Evolutionary conservation across 92 coral and sea anemone genomes (phyloP).

Genomic region (Blastomussa wellsi): DNA sequence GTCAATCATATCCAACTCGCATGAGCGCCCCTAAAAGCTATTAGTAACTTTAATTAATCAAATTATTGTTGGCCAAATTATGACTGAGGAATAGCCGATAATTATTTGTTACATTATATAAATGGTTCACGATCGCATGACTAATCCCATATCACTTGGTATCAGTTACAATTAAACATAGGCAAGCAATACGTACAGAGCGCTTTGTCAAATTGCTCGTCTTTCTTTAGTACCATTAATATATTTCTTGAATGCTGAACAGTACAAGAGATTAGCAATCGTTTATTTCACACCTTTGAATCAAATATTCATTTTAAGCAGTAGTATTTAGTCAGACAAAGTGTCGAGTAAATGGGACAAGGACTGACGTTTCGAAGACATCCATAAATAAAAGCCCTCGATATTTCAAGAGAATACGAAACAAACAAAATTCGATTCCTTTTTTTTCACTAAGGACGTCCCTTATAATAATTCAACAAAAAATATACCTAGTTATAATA

Average conservation of each 20-base stretch:
- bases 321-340: background rate
- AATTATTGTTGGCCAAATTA: background rate
- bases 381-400: background rate
- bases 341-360: background rate
- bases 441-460: background rate
- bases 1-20: background rate
- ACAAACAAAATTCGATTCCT: background rate
- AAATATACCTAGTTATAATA: too few relatives aligned
- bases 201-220: background rate
- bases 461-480: background rate
- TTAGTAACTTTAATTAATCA: background rate
- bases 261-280: background rate
- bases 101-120: background rate
- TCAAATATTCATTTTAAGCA: background rate
- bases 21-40: conserved; percentile 2
- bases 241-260: background rate
- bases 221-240: background rate
- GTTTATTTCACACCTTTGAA: background rate
- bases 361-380: too few relatives aligned
- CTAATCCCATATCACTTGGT: background rate
- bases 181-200: background rate
- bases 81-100: background rate
- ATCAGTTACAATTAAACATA: background rate
- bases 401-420: background rate
- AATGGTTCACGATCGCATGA: background rate